These are phyloP conservation scores for Cremastobaeus sp. DNA, from an alignment of 2,888 invertebrate species.

Conservation along the genomic window DNA sequence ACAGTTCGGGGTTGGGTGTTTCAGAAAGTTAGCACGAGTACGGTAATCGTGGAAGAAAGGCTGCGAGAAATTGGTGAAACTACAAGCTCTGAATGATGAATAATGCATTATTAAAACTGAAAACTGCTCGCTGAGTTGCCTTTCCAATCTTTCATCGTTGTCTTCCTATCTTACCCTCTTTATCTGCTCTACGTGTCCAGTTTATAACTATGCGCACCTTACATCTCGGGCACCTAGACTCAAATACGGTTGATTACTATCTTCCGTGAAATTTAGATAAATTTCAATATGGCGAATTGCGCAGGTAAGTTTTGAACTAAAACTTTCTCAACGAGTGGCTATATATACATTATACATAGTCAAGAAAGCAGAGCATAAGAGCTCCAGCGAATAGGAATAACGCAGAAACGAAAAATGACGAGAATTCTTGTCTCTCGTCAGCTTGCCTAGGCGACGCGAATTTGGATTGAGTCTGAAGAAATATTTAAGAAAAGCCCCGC, in stretches of 20 bases:
- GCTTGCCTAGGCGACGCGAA: slow-evolving; percentile 71
- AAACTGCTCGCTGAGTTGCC: slow-evolving; percentile 38
- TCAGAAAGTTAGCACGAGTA: slow-evolving; percentile 31
- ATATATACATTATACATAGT: slow-evolving; percentile 27
- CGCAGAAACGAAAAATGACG: slow-evolving; percentile 37
- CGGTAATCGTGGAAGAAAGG: slow-evolving; percentile 64
- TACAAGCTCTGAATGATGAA: slow-evolving; percentile 58
- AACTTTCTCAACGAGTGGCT: slow-evolving; percentile 66
- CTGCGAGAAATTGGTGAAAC: slow-evolving; percentile 37
- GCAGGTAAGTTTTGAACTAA: slow-evolving; percentile 67
- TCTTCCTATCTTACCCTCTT: neutral
- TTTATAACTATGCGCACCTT: slow-evolving; percentile 26
- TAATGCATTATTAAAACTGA: slow-evolving; percentile 60
- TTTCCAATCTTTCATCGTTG: slow-evolving; percentile 16
- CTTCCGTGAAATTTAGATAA: slow-evolving; percentile 66
- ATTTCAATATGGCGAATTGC: slow-evolving; percentile 56
- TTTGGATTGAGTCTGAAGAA: too few relatives aligned
- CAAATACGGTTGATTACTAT: slow-evolving; percentile 66
- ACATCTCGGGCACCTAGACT: slow-evolving; percentile 21
- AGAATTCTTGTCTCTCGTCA: slow-evolving; percentile 63
- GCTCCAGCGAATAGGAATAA: slow-evolving; percentile 16
- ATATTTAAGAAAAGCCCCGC: too few relatives aligned
- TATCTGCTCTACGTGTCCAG: slow-evolving; percentile 19
- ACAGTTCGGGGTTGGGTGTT: slow-evolving; percentile 31
- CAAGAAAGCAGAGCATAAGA: slow-evolving; percentile 13